These are phyloP conservation scores for Thamnophis sirtalis DNA, from an alignment of 2,113 vertebrate genomes.

Conservation along the genomic window DNA sequence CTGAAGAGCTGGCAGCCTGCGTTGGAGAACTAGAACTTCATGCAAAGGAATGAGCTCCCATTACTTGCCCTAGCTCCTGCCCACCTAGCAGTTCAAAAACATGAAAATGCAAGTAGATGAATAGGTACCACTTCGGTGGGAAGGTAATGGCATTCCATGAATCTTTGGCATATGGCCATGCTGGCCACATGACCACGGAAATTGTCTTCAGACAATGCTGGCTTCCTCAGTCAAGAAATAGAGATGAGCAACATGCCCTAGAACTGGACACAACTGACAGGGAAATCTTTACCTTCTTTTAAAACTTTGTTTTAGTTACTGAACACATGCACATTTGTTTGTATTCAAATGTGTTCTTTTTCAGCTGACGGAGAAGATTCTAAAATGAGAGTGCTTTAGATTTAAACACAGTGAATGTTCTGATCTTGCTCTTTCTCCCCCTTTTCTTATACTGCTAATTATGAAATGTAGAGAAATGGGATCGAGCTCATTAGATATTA, in stretches of 20 bases:
- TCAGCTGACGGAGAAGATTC: background rate
- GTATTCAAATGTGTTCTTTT: background rate
- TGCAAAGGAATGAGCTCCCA: background rate
- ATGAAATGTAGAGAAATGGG: background rate
- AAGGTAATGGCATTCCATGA: background rate
- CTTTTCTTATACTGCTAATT: background rate
- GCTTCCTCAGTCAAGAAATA: background rate
- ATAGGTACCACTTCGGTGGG: background rate
- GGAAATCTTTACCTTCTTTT: background rate
- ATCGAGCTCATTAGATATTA: background rate
- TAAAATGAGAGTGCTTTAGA: background rate
- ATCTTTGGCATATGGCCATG: no score
- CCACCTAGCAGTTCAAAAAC: background rate
- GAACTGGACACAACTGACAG: background rate
- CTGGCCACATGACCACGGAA: background rate
- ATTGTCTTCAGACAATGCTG: background rate
- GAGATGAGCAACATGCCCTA: background rate
- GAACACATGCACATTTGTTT: background rate
- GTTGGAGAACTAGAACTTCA: background rate
- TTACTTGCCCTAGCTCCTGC: background rate
- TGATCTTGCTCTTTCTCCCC: background rate
- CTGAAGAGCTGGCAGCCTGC: background rate
- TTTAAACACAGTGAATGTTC: background rate
- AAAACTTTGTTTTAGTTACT: background rate
- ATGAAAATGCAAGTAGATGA: background rate